Evolutionary conservation across 2,797 vertebrate genomes (phyloP), one percentile per base, ranked within the genome.

Genomic region (Cheirogaleus major): DNA sequence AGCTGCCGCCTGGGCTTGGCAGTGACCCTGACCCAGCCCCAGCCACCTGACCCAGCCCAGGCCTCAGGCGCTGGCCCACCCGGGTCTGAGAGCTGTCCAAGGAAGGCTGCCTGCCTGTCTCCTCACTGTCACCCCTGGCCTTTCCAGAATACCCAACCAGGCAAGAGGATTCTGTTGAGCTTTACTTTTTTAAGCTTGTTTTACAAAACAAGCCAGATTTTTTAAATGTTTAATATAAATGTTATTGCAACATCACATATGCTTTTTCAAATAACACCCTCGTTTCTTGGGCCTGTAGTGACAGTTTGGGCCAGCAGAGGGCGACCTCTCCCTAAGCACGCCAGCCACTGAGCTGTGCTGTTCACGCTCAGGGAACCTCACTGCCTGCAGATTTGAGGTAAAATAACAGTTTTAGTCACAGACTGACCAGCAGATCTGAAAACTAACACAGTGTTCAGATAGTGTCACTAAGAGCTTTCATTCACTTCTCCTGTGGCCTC

Each of bases 131-230:
- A 72, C 30, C 91, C 27, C 2, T 35, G 25, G 52, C 52, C 43
- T 95, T 70, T 93, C 32, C 61, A 88, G 67, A 93, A 67, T 63
- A 52, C 61, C 48, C 52, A 82, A 0, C 17, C 27, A 86, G 57
- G 27, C 22, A 18, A 89, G 69, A 95, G 23, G 38, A 83, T 91
- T 85, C 69, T 72, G 22, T 93, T 89, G n/a, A 76, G 75, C 78
- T 85, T 97, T 41, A 48, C n/a, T 97, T 95, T 88, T n/a, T 94
- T 38, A 32, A 67, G 50, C 10, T 83, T 97, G 45, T 95, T 95
- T 94, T 94, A 93, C 11, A 83, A 95, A 97, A 93, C 91, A 96
- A 94, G 55, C 69, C 70, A 78, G 25, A 78, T 91, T 85, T 97
- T 15, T 0, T 13, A 38, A 93, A 83, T 89, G 48, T 95, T 97